phyloP scores from a whole-genome alignment of 2,113 vertebrate genomes.

The Peromyscus leucopus region DNA sequence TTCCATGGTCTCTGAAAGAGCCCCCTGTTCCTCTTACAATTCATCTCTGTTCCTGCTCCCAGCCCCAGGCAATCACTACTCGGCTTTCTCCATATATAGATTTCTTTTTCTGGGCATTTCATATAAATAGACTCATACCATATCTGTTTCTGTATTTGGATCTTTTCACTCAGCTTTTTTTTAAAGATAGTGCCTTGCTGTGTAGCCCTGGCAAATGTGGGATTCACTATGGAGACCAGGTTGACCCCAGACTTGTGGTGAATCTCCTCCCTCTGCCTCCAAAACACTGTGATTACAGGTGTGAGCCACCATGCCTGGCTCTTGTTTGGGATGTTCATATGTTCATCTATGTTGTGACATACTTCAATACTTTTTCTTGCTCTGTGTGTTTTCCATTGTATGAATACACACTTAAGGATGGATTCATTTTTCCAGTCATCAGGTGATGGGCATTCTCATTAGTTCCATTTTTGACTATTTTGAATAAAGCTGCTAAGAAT shows the following conservation, averaged over 20 bases:
- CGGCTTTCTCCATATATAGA: constrained; percentile 36
- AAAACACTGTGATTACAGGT: neutral
- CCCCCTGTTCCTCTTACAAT: neutral
- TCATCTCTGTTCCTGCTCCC: neutral
- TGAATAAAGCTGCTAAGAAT: neutral
- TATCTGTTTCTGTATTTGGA: neutral
- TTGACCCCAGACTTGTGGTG: neutral
- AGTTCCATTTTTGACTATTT: neutral
- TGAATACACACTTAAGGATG: neutral
- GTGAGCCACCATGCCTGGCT: neutral
- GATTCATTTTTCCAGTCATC: neutral
- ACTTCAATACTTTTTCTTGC: neutral
- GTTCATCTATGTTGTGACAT: neutral
- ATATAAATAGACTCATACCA: constrained; percentile 19
- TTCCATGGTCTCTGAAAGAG: neutral
- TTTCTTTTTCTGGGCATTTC: constrained; percentile 17
- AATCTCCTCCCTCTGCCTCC: neutral
- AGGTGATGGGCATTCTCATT: neutral
- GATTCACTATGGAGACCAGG: neutral
- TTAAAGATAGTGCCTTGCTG: neutral
- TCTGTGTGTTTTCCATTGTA: neutral
- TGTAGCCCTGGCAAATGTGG: neutral
- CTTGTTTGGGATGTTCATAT: neutral
- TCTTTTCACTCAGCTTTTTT: constrained; percentile 39
- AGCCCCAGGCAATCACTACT: neutral